Conservation (phyloP, 2,113 vertebrate species). For the Charadrius vociferus region DNA sequence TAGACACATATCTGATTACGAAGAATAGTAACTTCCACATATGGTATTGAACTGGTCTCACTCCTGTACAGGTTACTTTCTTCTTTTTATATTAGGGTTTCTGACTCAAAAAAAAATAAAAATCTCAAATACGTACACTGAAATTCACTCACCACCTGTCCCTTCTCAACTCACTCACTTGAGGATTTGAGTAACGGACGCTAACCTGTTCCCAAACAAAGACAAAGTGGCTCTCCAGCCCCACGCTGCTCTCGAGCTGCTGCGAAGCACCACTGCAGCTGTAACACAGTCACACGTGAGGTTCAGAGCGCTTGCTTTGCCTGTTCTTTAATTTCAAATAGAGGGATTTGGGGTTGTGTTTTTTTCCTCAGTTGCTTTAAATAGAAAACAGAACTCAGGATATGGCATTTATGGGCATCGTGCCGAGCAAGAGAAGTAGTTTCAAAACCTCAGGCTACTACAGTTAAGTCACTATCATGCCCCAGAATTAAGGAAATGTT, state of each 20-base stretch:
- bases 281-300: background rate
- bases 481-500: background rate
- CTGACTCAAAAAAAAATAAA: background rate
- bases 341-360: background rate
- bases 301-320: background rate
- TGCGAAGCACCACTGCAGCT: background rate
- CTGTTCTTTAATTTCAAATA: background rate
- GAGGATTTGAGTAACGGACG: background rate
- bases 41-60: fast-evolving
- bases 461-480: background rate
- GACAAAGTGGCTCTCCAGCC: background rate
- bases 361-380: background rate
- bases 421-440: background rate
- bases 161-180: background rate
- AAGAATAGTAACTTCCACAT: background rate
- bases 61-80: background rate
- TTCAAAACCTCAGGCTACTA: background rate
- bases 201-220: background rate
- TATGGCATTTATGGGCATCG: background rate
- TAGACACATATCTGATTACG: background rate
- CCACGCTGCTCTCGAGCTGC: background rate
- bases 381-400: background rate
- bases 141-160: background rate
- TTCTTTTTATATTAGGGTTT: background rate
- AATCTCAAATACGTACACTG: too few relatives aligned